A percentile compares a stretch with the other conserved stretches of the same genome.
Conservation (phyloP, 1,140 invertebrate species). For the Drosophila neocordata region DNA sequence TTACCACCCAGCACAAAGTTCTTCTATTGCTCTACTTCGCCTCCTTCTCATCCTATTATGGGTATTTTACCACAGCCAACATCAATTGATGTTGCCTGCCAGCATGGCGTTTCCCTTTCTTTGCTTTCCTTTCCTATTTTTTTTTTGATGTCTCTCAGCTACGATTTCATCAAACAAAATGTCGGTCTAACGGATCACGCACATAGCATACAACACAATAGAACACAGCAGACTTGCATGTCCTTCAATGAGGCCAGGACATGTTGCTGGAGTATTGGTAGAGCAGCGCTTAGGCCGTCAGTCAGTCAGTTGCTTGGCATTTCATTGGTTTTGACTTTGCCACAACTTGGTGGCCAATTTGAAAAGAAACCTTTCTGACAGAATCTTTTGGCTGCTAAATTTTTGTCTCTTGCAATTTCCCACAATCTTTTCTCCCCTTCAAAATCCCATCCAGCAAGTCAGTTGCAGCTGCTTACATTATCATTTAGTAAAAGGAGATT, state of each 20-base stretch:
- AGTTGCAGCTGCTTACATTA: slow-evolving; percentile 1
- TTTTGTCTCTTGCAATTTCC: neutral
- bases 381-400: neutral
- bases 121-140: slow-evolving; percentile 44
- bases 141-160: slow-evolving; percentile 46
- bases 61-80: slow-evolving; percentile 15
- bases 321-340: slow-evolving; percentile 49
- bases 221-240: slow-evolving; percentile 52
- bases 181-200: slow-evolving; percentile 62
- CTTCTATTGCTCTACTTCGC: slow-evolving; percentile 5
- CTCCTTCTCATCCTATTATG: slow-evolving; percentile 6
- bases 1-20: slow-evolving; percentile 22
- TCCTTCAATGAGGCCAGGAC: slow-evolving; percentile 45
- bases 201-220: slow-evolving; percentile 30
- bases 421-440: neutral
- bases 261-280: slow-evolving; percentile 14
- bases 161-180: slow-evolving; percentile 72
- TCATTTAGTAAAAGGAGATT: neutral
- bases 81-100: slow-evolving; percentile 54
- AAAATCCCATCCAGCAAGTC: neutral
- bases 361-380: slow-evolving; percentile 3
- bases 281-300: slow-evolving; percentile 54
- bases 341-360: neutral
- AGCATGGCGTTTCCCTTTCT: slow-evolving; percentile 19
- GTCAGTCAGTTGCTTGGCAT: slow-evolving; percentile 61